These are phyloP conservation scores for Tachycineta bicolor DNA, from an alignment of 2,113 vertebrate species.

Conservation along the genomic window DNA sequence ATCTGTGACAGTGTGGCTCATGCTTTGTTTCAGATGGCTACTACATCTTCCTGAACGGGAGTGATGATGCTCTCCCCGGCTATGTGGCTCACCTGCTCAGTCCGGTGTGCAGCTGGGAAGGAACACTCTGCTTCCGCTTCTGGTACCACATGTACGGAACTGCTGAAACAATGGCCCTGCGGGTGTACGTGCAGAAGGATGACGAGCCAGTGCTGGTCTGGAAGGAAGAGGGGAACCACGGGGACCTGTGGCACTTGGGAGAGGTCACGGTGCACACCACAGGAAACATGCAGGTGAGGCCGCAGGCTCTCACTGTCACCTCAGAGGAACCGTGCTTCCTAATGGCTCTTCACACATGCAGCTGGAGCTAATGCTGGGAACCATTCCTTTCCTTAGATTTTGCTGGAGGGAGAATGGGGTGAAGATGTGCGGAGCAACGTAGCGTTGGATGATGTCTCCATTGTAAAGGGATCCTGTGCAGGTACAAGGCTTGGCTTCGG, in stretches of 20 bases:
- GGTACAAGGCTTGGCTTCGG: too few relatives aligned
- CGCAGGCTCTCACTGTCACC: not conserved
- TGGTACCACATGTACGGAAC: slow-evolving; percentile 86
- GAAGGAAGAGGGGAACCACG: not conserved
- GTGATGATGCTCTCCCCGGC: not conserved
- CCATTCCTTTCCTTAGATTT: slow-evolving; percentile 61
- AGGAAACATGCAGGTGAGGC: not conserved
- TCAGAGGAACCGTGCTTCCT: fast-evolving
- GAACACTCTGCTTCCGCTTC: slow-evolving; percentile 79
- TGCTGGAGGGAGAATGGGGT: slow-evolving; percentile 79
- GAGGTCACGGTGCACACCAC: not conserved
- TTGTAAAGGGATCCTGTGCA: too few relatives aligned
- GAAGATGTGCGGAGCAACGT: slow-evolving; percentile 72
- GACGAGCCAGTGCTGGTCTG: not conserved
- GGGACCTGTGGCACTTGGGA: not conserved
- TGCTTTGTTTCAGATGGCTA: slow-evolving; percentile 72
- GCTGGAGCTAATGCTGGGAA: slow-evolving; percentile 21
- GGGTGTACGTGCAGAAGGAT: not conserved
- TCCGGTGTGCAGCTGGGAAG: slow-evolving; percentile 56
- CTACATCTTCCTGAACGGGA: slow-evolving; percentile 80
- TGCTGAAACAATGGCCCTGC: slow-evolving; percentile 69
- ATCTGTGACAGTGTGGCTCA: not conserved
- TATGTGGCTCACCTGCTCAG: slow-evolving; percentile 75
- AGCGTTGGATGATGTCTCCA: slow-evolving; percentile 6
- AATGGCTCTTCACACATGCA: not conserved